Conservation (phyloP, 2,888 invertebrate genomes). For the Oscheius myriophilus region DNA sequence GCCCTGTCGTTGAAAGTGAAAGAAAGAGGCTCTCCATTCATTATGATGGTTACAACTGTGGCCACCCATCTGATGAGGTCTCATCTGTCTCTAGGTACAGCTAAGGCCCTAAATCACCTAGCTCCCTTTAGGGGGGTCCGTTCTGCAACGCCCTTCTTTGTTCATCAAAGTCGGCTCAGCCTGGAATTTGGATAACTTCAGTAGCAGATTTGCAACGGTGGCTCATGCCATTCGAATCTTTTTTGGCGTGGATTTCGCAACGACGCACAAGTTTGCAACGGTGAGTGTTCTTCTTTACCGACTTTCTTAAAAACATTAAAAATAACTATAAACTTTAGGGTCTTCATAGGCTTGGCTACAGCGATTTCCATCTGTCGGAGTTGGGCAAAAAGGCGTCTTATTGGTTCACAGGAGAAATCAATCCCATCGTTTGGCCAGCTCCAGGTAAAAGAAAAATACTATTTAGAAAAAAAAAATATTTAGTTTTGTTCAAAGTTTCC, state of each 20-base stretch:
- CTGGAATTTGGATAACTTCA: not conserved
- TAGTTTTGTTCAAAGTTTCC: no score
- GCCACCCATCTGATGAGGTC: slow-evolving; percentile 13
- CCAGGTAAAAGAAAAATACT: no score
- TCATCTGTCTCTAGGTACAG: slow-evolving; percentile 18
- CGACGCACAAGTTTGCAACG: not conserved
- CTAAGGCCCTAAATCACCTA: not conserved
- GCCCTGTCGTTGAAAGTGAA: slow-evolving; percentile 30
- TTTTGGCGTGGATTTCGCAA: not conserved
- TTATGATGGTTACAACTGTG: slow-evolving; percentile 18
- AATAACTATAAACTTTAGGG: not conserved
- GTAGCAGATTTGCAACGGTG: not conserved
- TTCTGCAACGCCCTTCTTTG: not conserved
- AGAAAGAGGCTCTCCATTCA: slow-evolving; percentile 8
- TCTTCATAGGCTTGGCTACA: slow-evolving; percentile 4
- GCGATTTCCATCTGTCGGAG: slow-evolving; percentile 24
- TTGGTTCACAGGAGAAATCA: slow-evolving; percentile 29
- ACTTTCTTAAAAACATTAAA: no score
- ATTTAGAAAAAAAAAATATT: no score
- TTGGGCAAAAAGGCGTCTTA: slow-evolving; percentile 27
- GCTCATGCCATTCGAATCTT: not conserved
- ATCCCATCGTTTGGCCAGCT: slow-evolving; percentile 30
- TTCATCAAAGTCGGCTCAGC: slow-evolving; percentile 3
- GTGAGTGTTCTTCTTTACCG: not conserved
- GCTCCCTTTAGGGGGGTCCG: slow-evolving; percentile 3